These are phyloP conservation scores for Neodontobutis hainanensis DNA, from an alignment of 2,113 vertebrate species.

Conservation along the genomic window DNA sequence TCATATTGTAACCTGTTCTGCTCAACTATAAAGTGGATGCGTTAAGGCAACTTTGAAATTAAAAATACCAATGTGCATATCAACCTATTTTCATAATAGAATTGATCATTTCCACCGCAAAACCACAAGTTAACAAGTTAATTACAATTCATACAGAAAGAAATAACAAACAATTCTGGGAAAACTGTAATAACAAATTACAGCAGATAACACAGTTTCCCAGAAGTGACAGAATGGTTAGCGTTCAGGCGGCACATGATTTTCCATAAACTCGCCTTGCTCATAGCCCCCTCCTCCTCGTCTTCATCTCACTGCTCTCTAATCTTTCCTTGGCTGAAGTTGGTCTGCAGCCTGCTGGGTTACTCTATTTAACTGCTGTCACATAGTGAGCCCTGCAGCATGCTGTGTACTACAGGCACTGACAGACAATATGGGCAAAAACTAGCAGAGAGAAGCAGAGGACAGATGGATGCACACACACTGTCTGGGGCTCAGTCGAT, in stretches of 20 bases:
- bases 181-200: conserved; percentile 16
- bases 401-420: conserved; percentile 46
- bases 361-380: conserved; percentile 53
- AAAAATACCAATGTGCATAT: neutral
- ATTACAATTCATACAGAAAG: conserved; percentile 7
- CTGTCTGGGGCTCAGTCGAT: conserved; percentile 22
- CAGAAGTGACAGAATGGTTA: conserved; percentile 44
- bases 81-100: too few relatives aligned
- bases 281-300: conserved; percentile 20
- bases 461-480: conserved; percentile 48
- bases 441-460: conserved; percentile 47
- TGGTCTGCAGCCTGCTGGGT: conserved; percentile 53
- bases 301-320: conserved; percentile 44
- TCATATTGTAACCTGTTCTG: neutral
- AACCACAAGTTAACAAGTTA: too few relatives aligned
- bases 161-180: conserved; percentile 40
- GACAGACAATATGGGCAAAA: conserved; percentile 55
- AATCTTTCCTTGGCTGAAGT: conserved; percentile 49
- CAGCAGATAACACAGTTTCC: conserved; percentile 34
- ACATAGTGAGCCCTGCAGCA: conserved; percentile 46
- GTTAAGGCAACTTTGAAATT: neutral
- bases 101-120: too few relatives aligned
- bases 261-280: conserved; percentile 48
- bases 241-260: conserved; percentile 35
- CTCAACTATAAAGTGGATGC: neutral